Evolutionary conservation across 1,140 invertebrate species (phyloP), one percentile per base, ranked within the genome.

Genomic region (Leptinotarsa lineolata): DNA sequence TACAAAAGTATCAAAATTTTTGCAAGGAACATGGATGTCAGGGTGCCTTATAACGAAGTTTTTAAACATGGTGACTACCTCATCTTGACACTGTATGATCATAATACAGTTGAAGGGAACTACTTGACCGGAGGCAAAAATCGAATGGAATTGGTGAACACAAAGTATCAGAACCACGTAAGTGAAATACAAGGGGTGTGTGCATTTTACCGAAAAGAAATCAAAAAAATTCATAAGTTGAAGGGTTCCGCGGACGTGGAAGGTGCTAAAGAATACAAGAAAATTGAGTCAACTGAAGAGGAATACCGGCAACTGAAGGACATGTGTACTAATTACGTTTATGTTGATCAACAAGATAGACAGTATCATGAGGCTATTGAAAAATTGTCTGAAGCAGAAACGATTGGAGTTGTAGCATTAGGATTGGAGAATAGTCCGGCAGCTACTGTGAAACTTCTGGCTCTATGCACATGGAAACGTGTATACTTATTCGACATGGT

Each of bases 231-330:
- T 22, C 22, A 22, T 22, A 22, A 22, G 22, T 22, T 22, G 2
- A 22, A 22, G 4, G 2, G 22, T 22, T 22, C 22, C 22, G 2
- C 22, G 22, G 22, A 22, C 2, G 22, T 22, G 22, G 22, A 22
- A 22, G 22, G 2, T 22, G 22, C 22, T 3, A 3, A 2, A 22
- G 4, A 2, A 22, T 22, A n/a, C n/a, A 73, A 48, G 44, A 61
- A 64, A 45, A 73, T 74, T 13, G 67, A 72, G 54, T 21, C 73
- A 66, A 64, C 21, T 61, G 68, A 77, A 72, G 44, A 73, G 20
- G 76, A 77, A 45, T 77, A 77, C 60, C 70, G 71, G 30, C 71
- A 74, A 15, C 24, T 77, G 13, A 77, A 74, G 58, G 72, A 75
- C 2, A 73, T 75, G 64, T 67, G 67, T n/a, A 70, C 46, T 21